A percentile compares a stretch with the other conserved stretches of the same genome.
Evolutionary conservation across 2,888 invertebrate species (phyloP).

Genomic region (Mechanitis mazaeus): DNA sequence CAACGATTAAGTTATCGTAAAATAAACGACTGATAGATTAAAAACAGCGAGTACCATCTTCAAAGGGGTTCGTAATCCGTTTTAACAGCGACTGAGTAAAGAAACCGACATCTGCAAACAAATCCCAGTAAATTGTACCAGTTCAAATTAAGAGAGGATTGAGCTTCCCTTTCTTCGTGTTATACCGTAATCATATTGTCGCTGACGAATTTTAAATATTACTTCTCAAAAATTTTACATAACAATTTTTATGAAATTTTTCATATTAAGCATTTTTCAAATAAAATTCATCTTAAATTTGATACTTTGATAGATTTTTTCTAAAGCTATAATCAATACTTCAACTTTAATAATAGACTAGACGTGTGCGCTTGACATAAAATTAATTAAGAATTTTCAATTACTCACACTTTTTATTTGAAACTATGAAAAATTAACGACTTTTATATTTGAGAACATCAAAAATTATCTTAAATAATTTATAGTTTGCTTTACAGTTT

Average conservation of each 20-base stretch:
- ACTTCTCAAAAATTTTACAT: background rate
- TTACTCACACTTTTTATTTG: too few species aligned
- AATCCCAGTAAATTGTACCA: slow-evolving; percentile 57
- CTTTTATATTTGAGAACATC: too few species aligned
- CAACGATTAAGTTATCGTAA: background rate
- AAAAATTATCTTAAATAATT: too few species aligned
- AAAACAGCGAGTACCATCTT: slow-evolving; percentile 10
- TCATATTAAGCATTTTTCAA: too few species aligned
- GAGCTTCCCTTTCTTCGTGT: slow-evolving; percentile 48
- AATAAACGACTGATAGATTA: slow-evolving; percentile 10
- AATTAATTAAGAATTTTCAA: too few species aligned
- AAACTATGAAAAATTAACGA: too few species aligned
- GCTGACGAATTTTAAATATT: background rate
- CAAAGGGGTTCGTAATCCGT: slow-evolving; percentile 48
- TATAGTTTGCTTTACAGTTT: too few species aligned
- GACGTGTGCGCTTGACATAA: too few species aligned
- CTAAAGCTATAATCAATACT: too few species aligned
- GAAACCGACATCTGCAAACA: slow-evolving; percentile 49
- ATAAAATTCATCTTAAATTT: too few species aligned
- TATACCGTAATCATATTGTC: slow-evolving; percentile 25
- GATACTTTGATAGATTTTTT: too few species aligned
- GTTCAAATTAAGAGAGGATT: slow-evolving; percentile 61
- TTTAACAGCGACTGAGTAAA: slow-evolving; percentile 62
- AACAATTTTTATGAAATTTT: background rate
- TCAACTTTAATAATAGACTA: too few species aligned